Evolutionary conservation across 1,140 invertebrate species (phyloP), one percentile per base, ranked within the genome.

Genomic region (Dreissena rostriformis): DNA sequence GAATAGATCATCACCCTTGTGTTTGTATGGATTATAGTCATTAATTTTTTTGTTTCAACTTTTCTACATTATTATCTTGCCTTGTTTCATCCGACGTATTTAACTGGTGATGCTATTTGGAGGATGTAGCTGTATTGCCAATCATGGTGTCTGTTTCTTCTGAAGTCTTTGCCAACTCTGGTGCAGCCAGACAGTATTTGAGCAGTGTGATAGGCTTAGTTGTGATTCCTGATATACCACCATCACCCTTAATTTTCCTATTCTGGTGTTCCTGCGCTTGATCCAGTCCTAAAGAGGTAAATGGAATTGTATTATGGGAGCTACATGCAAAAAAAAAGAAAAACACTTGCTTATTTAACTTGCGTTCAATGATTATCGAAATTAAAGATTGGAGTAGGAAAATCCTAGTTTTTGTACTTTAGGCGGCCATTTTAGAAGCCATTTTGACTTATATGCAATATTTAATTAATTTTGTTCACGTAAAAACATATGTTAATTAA

Each of bases 191-290:
- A 15, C 68, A 71, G 24, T 19, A 71, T 51, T 71, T 71, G 17
- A 71, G 15, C 15, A 71, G 24, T 29, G 68, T 71, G 14, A 51
- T 51, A 51, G 68, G 68, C 29, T 71, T 71, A 49, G n/a, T 71
- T 29, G 68, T 71, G n/a, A 71, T 28, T 51, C 68, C 68, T 19
- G 28, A 51, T 28, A 71, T 29, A 12, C 68, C 68, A 12, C 28
- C 68, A 51, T 15, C 68, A 26, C 68, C 68, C 52, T 71, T 71
- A 10, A 71, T 29, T 17, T 51, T 12, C 39, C 49, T 71, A 49
- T 71, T 71, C 39, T 71, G 28, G 39, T 71, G 68, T 71, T 71
- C 68, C 39, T 71, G 68, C 4, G 68, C 68, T 8, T 71, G 68
- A 71, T 39, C 68, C 0, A 71, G 17, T 49, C 68, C 68, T 49